Evolutionary conservation across 1,140 invertebrate genomes (phyloP), one percentile per base, ranked within the genome.

Genomic region (Cephus cinctus): DNA sequence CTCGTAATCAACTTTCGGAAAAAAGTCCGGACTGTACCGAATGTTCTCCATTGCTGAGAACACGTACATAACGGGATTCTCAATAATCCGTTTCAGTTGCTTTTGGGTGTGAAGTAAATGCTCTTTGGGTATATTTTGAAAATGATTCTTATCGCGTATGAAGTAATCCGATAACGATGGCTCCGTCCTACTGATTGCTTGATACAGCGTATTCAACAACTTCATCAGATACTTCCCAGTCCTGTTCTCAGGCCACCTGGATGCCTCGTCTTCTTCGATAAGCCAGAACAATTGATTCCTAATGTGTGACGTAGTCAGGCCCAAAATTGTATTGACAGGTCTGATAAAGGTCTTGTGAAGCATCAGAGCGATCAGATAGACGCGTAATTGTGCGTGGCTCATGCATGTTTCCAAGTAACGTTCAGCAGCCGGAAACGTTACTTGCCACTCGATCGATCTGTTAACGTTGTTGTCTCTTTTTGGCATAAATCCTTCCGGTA

Each of bases 281-380:
- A 89, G 78, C 85, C 86, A 89, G 62, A 88, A 90, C n/a, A 92
- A 64, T 59, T 86, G 82, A 43, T 84, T 85, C 43, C 86, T 80
- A n/a, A 91, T 79, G 61, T 91, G 88, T 43, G 83, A 80, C 0
- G 61, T 63, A 14, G 80, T 79, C 1, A 87, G 65, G 2, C 84
- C 82, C 31, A 81, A 72, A 60, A 78, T 77, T 9, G 74, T 64
- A 16, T 79, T 71, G 23, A 79, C 64, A 0, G 81, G 81, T 56
- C 84, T 82, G 22, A 89, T 75, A 56, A 85, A 88, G 0, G 80
- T 82, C 57, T 87, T 86, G 46, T 86, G 80, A 1, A 89, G 65
- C 22, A 80, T 69, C 35, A 87, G 63, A 1, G 82, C 69, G 51
- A 89, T 81, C 30, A 88, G 65, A 50, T 85, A 86, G 40, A 86